A percentile compares a stretch with the other conserved stretches of the same genome.
Conservation (phyloP, 2,113 vertebrate genomes). For the Clinocottus analis region DNA sequence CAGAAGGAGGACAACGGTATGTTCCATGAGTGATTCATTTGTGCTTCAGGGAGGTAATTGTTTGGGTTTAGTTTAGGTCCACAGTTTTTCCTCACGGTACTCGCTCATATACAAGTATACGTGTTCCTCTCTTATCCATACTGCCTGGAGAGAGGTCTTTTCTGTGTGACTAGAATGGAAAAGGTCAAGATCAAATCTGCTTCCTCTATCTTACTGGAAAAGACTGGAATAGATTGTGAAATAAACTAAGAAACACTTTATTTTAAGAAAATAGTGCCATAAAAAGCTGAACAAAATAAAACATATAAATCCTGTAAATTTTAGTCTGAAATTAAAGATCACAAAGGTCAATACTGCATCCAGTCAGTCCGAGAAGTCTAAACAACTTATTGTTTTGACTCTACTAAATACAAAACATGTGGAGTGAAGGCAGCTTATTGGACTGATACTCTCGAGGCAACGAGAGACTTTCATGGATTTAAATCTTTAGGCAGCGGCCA, state of each 20-base stretch:
- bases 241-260: background rate
- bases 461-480: background rate
- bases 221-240: background rate
- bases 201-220: background rate
- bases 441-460: background rate
- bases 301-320: background rate
- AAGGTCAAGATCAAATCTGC: too few relatives aligned
- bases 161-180: too few relatives aligned
- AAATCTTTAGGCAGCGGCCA: background rate
- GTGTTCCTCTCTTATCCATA: too few relatives aligned
- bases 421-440: background rate
- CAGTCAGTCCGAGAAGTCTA: background rate
- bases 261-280: background rate
- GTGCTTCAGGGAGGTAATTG: too few relatives aligned
- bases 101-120: too few relatives aligned
- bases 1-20: too few relatives aligned
- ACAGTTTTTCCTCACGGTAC: too few relatives aligned
- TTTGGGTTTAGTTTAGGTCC: too few relatives aligned
- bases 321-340: background rate
- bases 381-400: background rate
- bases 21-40: too few relatives aligned
- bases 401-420: background rate
- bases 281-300: background rate
- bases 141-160: too few relatives aligned
- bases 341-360: background rate